phyloP scores from a whole-genome alignment of 2,888 invertebrate genomes.

The Trypoxylon attenuatum region DNA sequence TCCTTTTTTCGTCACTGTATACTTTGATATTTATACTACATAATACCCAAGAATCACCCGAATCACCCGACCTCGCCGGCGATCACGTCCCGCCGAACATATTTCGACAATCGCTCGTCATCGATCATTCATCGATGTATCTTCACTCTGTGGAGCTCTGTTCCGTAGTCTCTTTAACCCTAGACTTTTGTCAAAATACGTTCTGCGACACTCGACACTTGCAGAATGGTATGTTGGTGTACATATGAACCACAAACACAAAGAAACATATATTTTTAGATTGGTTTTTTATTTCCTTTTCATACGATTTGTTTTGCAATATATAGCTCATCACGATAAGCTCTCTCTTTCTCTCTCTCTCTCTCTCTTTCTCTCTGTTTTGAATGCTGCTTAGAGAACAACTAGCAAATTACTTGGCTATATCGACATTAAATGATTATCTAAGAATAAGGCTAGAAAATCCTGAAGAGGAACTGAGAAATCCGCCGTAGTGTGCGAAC shows the following conservation, averaged over 20 bases:
- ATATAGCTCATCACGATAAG: slow-evolving; percentile 54
- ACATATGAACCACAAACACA: slow-evolving; percentile 78
- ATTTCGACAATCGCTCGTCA: slow-evolving; percentile 58
- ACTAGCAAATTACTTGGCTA: slow-evolving; percentile 50
- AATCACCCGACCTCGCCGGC: slow-evolving; percentile 60
- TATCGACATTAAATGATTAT: slow-evolving; percentile 31
- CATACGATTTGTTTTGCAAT: slow-evolving; percentile 59
- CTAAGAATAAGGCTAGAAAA: slow-evolving; percentile 29
- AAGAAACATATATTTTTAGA: slow-evolving; percentile 71
- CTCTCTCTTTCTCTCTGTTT: slow-evolving; percentile 58
- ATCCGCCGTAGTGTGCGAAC: slow-evolving; percentile 16
- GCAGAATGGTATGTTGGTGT: slow-evolving; percentile 84
- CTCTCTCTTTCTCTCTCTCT: no score
- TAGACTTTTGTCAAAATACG: slow-evolving; percentile 66
- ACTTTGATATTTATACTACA: slow-evolving; percentile 63
- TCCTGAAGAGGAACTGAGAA: slow-evolving; percentile 35
- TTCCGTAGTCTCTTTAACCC: neutral
- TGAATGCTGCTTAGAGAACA: slow-evolving; percentile 71
- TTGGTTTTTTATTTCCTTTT: slow-evolving; percentile 67
- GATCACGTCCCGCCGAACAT: slow-evolving; percentile 61
- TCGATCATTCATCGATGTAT: slow-evolving; percentile 21
- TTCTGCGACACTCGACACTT: slow-evolving; percentile 69
- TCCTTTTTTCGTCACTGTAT: slow-evolving; percentile 44
- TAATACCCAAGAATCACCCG: slow-evolving; percentile 46
- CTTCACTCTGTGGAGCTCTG: slow-evolving; percentile 7